Conservation (phyloP, 2,888 invertebrate species). For the Crocallis elinguaria region DNA sequence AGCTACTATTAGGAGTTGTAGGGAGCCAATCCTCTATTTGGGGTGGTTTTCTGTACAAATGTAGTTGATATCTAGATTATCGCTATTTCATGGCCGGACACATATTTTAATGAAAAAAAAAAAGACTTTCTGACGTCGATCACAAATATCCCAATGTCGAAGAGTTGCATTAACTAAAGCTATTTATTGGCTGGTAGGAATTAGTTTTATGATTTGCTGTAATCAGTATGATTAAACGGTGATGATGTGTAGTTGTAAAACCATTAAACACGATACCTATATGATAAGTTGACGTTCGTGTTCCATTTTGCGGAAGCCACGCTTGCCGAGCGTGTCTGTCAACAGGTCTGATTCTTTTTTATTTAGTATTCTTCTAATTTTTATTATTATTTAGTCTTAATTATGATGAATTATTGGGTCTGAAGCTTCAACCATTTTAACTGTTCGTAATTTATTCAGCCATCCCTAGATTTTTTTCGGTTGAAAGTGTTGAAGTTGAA, state of each 20-base stretch:
- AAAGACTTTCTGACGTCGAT: not conserved
- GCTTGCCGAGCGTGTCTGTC: slow-evolving; percentile 38
- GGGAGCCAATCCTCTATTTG: too few species aligned
- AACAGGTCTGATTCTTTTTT: slow-evolving; percentile 15
- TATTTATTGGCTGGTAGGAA: slow-evolving; percentile 17
- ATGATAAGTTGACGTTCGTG: slow-evolving; percentile 35
- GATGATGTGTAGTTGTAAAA: slow-evolving; percentile 9
- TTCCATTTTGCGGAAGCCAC: slow-evolving; percentile 39
- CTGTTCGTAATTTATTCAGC: too few species aligned
- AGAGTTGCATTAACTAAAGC: slow-evolving; percentile 6
- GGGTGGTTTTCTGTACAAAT: too few species aligned
- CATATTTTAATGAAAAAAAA: too few species aligned
- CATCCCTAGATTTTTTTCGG: too few species aligned
- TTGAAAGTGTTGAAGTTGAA: too few species aligned
- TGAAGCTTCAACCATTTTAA: too few species aligned
- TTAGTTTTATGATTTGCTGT: slow-evolving; percentile 10
- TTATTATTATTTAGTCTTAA: not conserved
- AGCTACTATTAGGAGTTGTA: too few species aligned
- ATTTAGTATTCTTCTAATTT: not conserved
- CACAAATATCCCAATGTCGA: not conserved
- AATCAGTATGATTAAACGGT: not conserved
- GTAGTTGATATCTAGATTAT: too few species aligned
- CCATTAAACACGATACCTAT: slow-evolving; percentile 11
- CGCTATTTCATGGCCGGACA: too few species aligned
- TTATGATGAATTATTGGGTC: too few species aligned